Percentiles rank a stretch among this genome's conserved stretches.
Conservation (phyloP, 2,113 vertebrate species). For the Cavia porcellus region DNA sequence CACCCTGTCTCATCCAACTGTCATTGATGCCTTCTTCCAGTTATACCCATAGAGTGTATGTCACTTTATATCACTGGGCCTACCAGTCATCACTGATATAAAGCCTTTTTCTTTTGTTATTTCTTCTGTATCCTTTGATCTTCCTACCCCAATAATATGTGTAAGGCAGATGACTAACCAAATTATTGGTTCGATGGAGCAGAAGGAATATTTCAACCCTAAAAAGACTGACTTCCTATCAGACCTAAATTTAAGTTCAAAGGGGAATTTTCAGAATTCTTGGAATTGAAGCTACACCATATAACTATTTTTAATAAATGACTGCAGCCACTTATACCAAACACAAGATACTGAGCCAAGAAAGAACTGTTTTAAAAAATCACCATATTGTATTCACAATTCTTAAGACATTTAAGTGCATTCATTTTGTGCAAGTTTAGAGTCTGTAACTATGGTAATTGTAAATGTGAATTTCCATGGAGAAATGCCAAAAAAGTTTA, state of each 20-base stretch:
- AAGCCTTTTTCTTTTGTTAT: background rate
- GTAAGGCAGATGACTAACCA: background rate
- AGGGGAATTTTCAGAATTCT: background rate
- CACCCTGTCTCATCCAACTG: background rate
- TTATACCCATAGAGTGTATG: background rate
- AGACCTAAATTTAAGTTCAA: conserved; percentile 13
- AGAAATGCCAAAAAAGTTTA: conserved; percentile 31
- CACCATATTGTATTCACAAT: background rate
- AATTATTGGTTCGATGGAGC: background rate
- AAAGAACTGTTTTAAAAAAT: conserved; percentile 43
- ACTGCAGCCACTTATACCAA: background rate
- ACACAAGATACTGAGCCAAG: background rate
- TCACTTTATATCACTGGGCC: background rate
- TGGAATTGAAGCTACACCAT: background rate
- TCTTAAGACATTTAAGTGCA: background rate
- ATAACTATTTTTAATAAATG: conserved; percentile 19
- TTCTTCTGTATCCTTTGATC: background rate
- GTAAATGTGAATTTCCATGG: conserved; percentile 49
- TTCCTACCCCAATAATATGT: background rate
- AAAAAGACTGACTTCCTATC: background rate
- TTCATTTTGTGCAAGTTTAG: conserved; percentile 44
- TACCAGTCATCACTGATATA: background rate
- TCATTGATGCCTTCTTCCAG: background rate
- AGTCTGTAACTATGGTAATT: conserved; percentile 59
- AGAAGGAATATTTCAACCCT: conserved; percentile 2